Evolutionary conservation across 2,888 invertebrate species (phyloP), one percentile per base, ranked within the genome.

Genomic region (Gandaritis pyraliata): DNA sequence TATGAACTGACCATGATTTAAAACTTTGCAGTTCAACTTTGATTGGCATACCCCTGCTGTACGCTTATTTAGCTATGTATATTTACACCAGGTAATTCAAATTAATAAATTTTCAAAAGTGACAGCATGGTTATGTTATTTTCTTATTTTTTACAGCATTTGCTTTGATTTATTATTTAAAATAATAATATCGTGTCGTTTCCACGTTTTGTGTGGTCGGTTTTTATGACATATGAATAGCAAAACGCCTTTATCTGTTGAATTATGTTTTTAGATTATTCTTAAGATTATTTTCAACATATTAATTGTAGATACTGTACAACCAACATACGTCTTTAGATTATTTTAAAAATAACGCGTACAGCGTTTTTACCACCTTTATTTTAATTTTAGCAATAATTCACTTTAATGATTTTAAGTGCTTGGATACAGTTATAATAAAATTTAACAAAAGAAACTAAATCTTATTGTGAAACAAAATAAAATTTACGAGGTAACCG

Each of bases 321-420:
- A 41, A 41, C 12, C 13, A 15, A 13, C 13, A 16, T 16, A 10
- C 33, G 16, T n/a, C 16, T 41, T 7, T 53, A 30, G 16, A 8
- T 45, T 15, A 38, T 39, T 23, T 1, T 29, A 23, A 47, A n/a
- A 38, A 39, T 38, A 49, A 16, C 29, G 13, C 13, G 10, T 52
- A 53, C 18, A 39, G 3, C 43, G 30, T 49, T 61, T 49, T 56
- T 23, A 60, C 39, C 33, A 50, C 36, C 41, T 33, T 52, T 23
- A 54, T 57, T 64, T 57, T n/a, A 54, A 58, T 61, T 51, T 18
- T 45, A 48, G 51, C 55, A 56, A 56, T 63, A 63, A 56, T 58
- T 64, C 56, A 64, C 46, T 59, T 61, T 61, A 56, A 61, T 57
- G 45, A 33, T 61, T 12, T 8, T 36, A 16, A 38, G 10, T 16